These are phyloP conservation scores for Amphipoea oculea DNA, from an alignment of 2,888 invertebrate species.

Conservation along the genomic window DNA sequence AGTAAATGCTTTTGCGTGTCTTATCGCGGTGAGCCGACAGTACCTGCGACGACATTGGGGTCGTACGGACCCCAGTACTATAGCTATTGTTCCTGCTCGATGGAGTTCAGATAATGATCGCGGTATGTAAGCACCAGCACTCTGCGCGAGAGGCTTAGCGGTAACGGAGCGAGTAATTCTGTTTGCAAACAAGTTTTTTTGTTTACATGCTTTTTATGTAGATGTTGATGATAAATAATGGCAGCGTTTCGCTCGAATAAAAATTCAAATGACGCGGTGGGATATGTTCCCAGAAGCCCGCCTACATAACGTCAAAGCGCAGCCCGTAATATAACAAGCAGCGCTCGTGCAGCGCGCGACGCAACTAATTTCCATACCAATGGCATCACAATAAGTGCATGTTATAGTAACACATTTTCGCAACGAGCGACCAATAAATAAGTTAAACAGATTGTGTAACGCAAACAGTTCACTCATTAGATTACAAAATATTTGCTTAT, in stretches of 20 bases:
- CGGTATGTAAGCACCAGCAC: slow-evolving; percentile 63
- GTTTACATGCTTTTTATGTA: slow-evolving; percentile 47
- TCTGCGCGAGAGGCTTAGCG: slow-evolving; percentile 68
- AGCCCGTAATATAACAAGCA: slow-evolving; percentile 20
- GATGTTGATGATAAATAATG: slow-evolving; percentile 23
- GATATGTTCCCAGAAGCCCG: slow-evolving; percentile 35
- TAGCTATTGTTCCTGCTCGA: slow-evolving; percentile 83
- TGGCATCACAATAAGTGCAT: slow-evolving; percentile 73
- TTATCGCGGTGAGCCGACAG: slow-evolving; percentile 79
- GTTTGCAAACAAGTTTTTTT: slow-evolving; percentile 71
- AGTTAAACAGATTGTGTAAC: slow-evolving; percentile 76
- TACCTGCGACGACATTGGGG: slow-evolving; percentile 78
- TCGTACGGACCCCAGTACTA: slow-evolving; percentile 75
- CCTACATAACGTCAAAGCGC: slow-evolving; percentile 28
- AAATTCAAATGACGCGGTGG: slow-evolving; percentile 37
- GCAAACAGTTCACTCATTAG: slow-evolving; percentile 72
- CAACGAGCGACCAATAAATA: slow-evolving; percentile 73
- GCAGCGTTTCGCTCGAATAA: slow-evolving; percentile 32
- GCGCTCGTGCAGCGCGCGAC: slow-evolving; percentile 53
- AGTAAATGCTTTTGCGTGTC: slow-evolving; percentile 76
- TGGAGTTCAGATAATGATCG: slow-evolving; percentile 80
- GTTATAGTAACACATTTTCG: slow-evolving; percentile 74
- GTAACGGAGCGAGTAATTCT: slow-evolving; percentile 60
- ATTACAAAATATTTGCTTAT: slow-evolving; percentile 85
- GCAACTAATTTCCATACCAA: slow-evolving; percentile 79